Evolutionary conservation across 2,797 vertebrate species (phyloP), one percentile per base, ranked within the genome.

Genomic region (Masticophis lateralis): DNA sequence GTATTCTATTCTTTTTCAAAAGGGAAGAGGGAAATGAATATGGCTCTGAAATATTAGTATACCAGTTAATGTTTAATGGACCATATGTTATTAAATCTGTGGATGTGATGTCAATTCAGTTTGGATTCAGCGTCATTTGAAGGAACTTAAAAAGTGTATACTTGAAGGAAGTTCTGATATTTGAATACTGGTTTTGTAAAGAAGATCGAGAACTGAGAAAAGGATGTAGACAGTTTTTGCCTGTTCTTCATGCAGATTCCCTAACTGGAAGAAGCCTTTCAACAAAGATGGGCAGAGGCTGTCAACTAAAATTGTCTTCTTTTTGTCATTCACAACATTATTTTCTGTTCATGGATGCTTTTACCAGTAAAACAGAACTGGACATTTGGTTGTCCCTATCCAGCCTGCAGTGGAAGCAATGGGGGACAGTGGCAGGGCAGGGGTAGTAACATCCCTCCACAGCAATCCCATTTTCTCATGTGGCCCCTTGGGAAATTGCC

Each of bases 21-120:
- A 92, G 89, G 88, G 16, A 74, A 91, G 63, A 92, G 95, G 88
- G 59, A 1, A 14, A 93, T 94, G 86, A 95, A 91, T 92, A 93
- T 94, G 93, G 93, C 87, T 94, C 89, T 95, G 95, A 96, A 96
- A 93, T 94, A 96, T 96, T 94, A 91, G 92, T 27, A 51, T 96
- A 93, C 92, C 93, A 95, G 92, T 95, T 97, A 95, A 92, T 95
- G 96, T 93, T 95, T 95, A 95, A 86, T 89, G 12, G 43, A 25
- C 88, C 32, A 89, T 93, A 0, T 95, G 88, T 94, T 96, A 94
- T 94, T 93, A 90, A 96, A 95, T 96, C 93, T 91, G 92, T 93
- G 94, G 79, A 89, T 92, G 93, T 93, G 47, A 87, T 93, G 61
- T 93, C 87, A 93, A 57, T 86, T 86, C 47, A 43, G 32, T 91